These are phyloP conservation scores for Zhuqinia jingwanae DNA, from an alignment of 2,888 invertebrate species.

Conservation along the genomic window DNA sequence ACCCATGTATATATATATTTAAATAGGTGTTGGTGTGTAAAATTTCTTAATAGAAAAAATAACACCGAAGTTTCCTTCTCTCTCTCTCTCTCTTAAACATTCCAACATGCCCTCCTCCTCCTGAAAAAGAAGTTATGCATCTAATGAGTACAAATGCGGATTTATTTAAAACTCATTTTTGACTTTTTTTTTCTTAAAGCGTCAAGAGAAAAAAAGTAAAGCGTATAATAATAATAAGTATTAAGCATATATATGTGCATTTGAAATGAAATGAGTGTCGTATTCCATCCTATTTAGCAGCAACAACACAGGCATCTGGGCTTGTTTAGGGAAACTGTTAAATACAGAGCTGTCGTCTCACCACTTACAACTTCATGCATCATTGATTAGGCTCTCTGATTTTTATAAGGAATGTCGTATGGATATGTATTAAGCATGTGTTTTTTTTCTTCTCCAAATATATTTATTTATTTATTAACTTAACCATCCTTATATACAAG, in stretches of 20 bases:
- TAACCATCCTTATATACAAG: constrained; percentile 24
- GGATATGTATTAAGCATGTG: neutral
- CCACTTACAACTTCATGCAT: constrained; percentile 69
- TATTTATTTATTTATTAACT: constrained; percentile 9
- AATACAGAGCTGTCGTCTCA: constrained; percentile 68
- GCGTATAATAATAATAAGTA: too few relatives aligned
- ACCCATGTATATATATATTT: neutral
- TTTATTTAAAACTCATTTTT: constrained; percentile 59
- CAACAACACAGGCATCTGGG: constrained; percentile 47
- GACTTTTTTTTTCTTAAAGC: constrained; percentile 28
- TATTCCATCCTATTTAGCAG: constrained; percentile 41
- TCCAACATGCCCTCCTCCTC: constrained; percentile 22
- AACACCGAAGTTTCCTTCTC: constrained; percentile 26
- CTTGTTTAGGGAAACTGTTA: constrained; percentile 55
- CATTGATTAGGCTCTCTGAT: constrained; percentile 64
- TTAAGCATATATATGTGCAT: too few relatives aligned
- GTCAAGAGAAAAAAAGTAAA: constrained; percentile 8
- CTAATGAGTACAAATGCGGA: constrained; percentile 70
- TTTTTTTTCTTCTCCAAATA: too few relatives aligned
- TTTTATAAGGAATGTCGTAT: constrained; percentile 29
- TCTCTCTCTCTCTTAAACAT: too few relatives aligned
- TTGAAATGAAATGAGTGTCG: constrained; percentile 29
- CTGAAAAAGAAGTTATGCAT: constrained; percentile 63
- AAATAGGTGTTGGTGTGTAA: constrained; percentile 29
- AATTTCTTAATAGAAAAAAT: constrained; percentile 38